Percentiles rank a stretch among this genome's conserved stretches.
These are phyloP conservation scores for Myiotriccus ornatus DNA, from an alignment of 2,797 vertebrate species.

Conservation along the genomic window DNA sequence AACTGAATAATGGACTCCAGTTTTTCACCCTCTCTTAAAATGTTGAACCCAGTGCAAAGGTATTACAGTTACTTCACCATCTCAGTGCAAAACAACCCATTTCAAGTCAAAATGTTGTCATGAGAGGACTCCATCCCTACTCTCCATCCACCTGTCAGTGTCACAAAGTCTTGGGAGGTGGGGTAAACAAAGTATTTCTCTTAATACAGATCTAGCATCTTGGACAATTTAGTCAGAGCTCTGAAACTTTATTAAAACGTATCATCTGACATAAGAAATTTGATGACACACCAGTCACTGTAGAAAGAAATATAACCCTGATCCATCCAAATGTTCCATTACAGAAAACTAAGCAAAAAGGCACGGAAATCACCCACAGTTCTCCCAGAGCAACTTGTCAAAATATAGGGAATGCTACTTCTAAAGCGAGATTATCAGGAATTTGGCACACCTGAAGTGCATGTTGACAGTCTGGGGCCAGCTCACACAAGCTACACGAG, in stretches of 20 bases:
- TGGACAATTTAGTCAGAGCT: neutral
- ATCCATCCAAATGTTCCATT: neutral
- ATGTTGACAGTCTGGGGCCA: neutral
- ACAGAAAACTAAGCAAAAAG: neutral
- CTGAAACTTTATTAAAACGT: neutral
- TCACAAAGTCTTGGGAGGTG: neutral
- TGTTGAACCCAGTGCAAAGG: rapidly evolving
- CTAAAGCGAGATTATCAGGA: neutral
- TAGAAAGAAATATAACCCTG: neutral
- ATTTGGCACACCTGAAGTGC: neutral
- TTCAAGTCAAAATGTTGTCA: neutral
- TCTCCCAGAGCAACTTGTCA: neutral
- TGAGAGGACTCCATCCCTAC: neutral
- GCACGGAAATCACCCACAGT: neutral
- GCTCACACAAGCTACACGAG: neutral
- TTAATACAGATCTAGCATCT: neutral
- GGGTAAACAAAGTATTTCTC: neutral
- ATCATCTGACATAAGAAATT: neutral
- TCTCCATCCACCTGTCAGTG: neutral
- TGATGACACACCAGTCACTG: neutral
- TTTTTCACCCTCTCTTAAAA: neutral
- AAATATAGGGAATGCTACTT: neutral
- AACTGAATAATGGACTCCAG: neutral
- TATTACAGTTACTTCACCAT: neutral
- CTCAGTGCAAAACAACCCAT: neutral